A percentile compares a stretch with the other conserved stretches of the same genome.
phyloP scores from a whole-genome alignment of 2,113 vertebrate species.

The Thalassarche chlororhynchos region DNA sequence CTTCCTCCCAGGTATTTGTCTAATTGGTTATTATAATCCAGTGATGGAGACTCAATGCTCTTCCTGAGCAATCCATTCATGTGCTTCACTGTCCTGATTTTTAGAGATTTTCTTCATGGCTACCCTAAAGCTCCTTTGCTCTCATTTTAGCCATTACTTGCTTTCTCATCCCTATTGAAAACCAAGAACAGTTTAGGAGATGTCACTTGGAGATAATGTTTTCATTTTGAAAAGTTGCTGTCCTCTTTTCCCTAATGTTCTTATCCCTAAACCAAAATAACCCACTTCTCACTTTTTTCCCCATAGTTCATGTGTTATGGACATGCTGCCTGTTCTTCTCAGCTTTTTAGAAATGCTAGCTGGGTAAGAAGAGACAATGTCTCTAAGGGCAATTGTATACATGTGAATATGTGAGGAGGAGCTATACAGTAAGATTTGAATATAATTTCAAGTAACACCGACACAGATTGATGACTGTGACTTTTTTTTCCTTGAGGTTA shows the following conservation, averaged over 20 bases:
- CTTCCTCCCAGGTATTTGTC: neutral
- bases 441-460: neutral
- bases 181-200: neutral
- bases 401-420: neutral
- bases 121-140: neutral
- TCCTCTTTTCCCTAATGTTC: neutral
- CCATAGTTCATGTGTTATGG: neutral
- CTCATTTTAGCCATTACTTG: neutral
- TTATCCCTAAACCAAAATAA: neutral
- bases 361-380: neutral
- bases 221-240: neutral
- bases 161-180: neutral
- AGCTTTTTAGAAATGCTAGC: neutral
- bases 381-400: neutral
- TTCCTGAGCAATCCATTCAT: neutral
- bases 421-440: neutral
- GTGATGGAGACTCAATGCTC: rapidly evolving
- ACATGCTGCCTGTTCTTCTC: neutral
- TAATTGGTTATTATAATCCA: neutral
- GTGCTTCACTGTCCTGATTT: neutral
- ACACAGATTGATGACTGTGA: rapidly evolving
- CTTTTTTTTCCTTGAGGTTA: neutral
- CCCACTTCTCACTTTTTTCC: neutral
- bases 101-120: neutral
- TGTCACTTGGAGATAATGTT: neutral